Base-by-base conservation (phyloP, 37 sponge, comb jelly and placozoan genomes). In the Ephydatia muelleri region DNA sequence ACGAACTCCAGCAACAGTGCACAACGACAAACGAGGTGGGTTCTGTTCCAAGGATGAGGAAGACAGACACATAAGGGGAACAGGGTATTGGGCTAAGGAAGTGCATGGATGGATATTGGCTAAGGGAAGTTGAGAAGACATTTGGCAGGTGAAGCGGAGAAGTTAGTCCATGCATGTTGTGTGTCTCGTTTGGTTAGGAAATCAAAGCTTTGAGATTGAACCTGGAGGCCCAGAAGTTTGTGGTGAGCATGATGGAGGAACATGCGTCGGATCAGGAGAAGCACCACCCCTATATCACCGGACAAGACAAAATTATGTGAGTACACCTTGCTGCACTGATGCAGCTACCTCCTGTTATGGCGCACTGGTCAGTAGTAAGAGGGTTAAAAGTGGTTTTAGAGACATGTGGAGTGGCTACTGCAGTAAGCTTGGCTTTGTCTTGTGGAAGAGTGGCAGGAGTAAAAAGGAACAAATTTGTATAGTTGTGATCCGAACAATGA, bases 191-290 rank as follows among this genome's bases (percentile, higher is more conserved):
- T 67, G 13, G 68, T 6, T 43, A 90, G 87, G 87, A 86, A 33
- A 83, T 91, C 27, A 75, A 79, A 49, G 38, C 64, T 35, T 79
- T 86, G 79, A 82, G 90, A 25, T 49, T 79, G n/a, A 87, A 89
- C 16, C 83, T 93, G 67, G 72, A 75, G 13, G 93, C 93, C 3
- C 93, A 93, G 84, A 80, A 78, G 9, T 80, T 86, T 81, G 73
- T 93, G 49, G 74, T 93, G 23, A 35, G 36, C 3, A 86, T 93
- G 30, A 79, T 87, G 79, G 84, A 70, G 13, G 88, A 91, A 5
- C 75, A 80, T 48, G 38, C 86, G 12, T 79, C 89, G 68, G 90
- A 86, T 57, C 86, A 88, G 33, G 73, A 83, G 67, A 88, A 78
- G 30, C 67, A 83, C 34, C 87, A 86, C 29, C 37, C 65, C 31